Evolutionary conservation across 2,113 vertebrate species (phyloP).

Genomic region (Hipposideros armiger): DNA sequence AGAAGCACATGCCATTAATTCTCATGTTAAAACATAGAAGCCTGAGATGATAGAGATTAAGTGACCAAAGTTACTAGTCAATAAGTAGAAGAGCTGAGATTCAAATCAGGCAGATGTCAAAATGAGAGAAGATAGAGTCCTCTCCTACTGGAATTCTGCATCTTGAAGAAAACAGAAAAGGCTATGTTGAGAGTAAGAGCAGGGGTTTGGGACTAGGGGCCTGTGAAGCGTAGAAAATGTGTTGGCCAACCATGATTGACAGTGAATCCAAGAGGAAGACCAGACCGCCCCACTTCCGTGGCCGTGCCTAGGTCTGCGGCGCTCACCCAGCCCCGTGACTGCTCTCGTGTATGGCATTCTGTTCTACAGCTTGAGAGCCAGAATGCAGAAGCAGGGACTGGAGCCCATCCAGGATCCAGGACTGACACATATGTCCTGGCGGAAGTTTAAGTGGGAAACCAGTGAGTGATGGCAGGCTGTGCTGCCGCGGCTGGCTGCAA

Average conservation of each 20-base stretch:
- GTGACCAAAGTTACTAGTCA: background rate
- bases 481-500: background rate
- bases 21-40: constrained; percentile 11
- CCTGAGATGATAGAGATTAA: background rate
- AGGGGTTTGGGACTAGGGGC: background rate
- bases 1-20: background rate
- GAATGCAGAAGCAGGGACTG: constrained; percentile 32
- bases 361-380: background rate
- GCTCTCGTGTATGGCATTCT: background rate
- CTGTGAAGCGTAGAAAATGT: background rate
- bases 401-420: constrained; percentile 52
- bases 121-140: background rate
- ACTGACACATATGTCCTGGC: constrained; percentile 64
- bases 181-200: background rate
- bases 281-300: background rate
- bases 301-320: fast-evolving
- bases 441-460: constrained; percentile 65
- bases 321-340: background rate
- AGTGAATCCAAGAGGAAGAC: background rate
- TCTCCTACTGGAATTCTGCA: background rate
- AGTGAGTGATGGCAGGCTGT: background rate
- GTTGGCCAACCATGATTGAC: background rate
- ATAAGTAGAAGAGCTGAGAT: background rate
- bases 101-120: background rate
- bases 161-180: background rate